A percentile compares a stretch with the other conserved stretches of the same genome.
phyloP scores from a whole-genome alignment of 2,888 invertebrate genomes.

The Xylota sylvarum region DNA sequence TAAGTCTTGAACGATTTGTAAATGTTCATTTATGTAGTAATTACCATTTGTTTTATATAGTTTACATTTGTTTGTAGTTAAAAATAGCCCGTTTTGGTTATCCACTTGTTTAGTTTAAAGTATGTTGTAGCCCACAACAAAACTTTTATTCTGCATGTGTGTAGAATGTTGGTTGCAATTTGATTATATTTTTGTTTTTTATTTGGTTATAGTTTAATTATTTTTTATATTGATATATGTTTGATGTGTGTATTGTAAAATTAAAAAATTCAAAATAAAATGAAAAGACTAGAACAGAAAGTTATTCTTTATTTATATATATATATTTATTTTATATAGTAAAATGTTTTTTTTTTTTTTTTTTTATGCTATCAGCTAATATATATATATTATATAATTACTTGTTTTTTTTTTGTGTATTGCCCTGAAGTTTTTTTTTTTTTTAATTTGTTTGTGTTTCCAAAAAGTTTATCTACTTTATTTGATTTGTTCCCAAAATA shows the following conservation, averaged over 20 bases:
- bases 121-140: slow-evolving; percentile 75
- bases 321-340: slow-evolving; percentile 27
- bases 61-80: slow-evolving; percentile 48
- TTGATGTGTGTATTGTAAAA: slow-evolving; percentile 57
- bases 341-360: slow-evolving; percentile 26
- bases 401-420: slow-evolving; percentile 16
- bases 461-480: slow-evolving; percentile 42
- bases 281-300: no score
- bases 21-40: background rate
- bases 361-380: slow-evolving; percentile 24
- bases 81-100: slow-evolving; percentile 68
- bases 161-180: slow-evolving; percentile 61
- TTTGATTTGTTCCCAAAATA: slow-evolving; percentile 60
- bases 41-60: background rate
- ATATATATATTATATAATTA: slow-evolving; percentile 45
- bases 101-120: slow-evolving; percentile 46
- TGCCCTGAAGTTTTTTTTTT: slow-evolving; percentile 59
- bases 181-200: slow-evolving; percentile 9
- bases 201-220: slow-evolving; percentile 30
- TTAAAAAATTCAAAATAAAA: background rate
- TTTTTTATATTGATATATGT: slow-evolving; percentile 57
- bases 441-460: slow-evolving; percentile 50
- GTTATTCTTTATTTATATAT: no score
- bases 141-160: slow-evolving; percentile 50
- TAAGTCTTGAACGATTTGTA: slow-evolving; percentile 57